These are phyloP conservation scores for Scartelaos histophorus DNA, from an alignment of 2,113 vertebrate species.

Conservation along the genomic window DNA sequence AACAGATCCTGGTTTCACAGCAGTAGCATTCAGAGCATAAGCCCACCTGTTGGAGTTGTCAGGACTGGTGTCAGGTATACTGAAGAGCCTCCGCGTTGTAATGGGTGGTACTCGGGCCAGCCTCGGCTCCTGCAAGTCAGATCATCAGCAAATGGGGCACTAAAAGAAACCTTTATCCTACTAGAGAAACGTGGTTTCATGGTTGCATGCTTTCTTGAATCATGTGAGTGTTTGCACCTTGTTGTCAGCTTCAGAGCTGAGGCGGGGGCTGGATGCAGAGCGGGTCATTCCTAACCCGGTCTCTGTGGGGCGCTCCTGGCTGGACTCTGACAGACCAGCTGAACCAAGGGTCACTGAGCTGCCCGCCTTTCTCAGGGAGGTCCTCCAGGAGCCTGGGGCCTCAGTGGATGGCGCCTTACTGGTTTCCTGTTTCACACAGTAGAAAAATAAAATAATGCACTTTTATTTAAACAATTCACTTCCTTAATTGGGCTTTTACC, in stretches of 20 bases:
- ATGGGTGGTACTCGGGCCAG: conserved; percentile 79
- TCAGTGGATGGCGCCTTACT: conserved; percentile 61
- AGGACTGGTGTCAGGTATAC: conserved; percentile 72
- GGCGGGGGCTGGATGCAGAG: conserved; percentile 80
- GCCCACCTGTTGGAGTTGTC: conserved; percentile 76
- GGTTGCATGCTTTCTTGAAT: conserved; percentile 11
- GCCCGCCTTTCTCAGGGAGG: conserved; percentile 77
- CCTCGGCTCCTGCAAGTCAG: conserved; percentile 72
- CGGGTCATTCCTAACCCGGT: conserved; percentile 71
- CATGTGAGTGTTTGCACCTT: conserved; percentile 63
- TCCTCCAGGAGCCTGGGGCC: conserved; percentile 79
- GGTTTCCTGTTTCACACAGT: conserved; percentile 52
- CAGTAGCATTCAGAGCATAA: background rate
- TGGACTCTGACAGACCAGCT: conserved; percentile 62
- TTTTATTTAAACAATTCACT: background rate
- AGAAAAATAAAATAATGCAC: background rate
- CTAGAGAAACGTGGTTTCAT: conserved; percentile 7
- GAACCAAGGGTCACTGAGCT: conserved; percentile 78
- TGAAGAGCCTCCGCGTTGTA: conserved; percentile 77
- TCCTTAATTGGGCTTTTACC: conserved; percentile 45
- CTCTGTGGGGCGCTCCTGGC: conserved; percentile 61
- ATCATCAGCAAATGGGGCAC: conserved; percentile 6
- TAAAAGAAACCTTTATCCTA: conserved; percentile 35
- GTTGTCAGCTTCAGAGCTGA: conserved; percentile 74
- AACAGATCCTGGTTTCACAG: conserved; percentile 34